Base-by-base conservation (phyloP, 2,797 vertebrate genomes). In the Vespertilio murinus region DNA sequence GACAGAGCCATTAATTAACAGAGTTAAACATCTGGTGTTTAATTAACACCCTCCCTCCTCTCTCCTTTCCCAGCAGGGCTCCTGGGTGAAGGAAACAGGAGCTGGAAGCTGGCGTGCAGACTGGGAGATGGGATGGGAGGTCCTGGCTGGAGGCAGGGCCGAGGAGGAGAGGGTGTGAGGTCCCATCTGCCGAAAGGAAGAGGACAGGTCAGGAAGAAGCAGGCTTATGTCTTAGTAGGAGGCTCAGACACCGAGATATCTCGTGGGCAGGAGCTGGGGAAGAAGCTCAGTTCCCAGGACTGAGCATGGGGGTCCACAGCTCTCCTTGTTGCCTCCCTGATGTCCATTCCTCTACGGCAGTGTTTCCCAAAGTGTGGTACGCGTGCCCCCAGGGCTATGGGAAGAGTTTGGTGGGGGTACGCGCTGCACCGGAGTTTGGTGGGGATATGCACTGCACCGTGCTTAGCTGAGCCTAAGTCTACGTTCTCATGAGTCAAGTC, bases 1-100 rank as follows among this genome's bases (percentile, higher is more conserved):
- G 82, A 95, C 88, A 97, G 95, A 92, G 95, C 42, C 94, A 97
- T 94, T 96, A 95, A 93, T 89, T 95, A 97, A 96, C 78, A 30
- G 74, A 95, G 94, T 94, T 97, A 96, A 98, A 96, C 97, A 97
- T 93, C 96, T 98, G 91, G 61, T 93, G 88, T 95, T 96, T 97
- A 97, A 97, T 97, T 93, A 96, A 84, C 88, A 96, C 96, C 95
- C 96, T 96, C 93, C 95, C 89, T 96, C 89, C 81, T 69, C 97
- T 96, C 96, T 97, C 69, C 69, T 84, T 64, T 86, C 82, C 79
- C 67, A 70, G 65, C 78, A 80, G 81, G 82, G 10, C 87, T 87
- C 77, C 73, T n/a, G 0, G 47, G 17, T 82, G 80, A 77, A 45
- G 10, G 54, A 78, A 65, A 61, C 35, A 12, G 64, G 38, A 81